Percentiles rank a stretch among this genome's conserved stretches.
Conservation (phyloP, 2,888 invertebrate species). For the Allophyes oxyacanthae region DNA sequence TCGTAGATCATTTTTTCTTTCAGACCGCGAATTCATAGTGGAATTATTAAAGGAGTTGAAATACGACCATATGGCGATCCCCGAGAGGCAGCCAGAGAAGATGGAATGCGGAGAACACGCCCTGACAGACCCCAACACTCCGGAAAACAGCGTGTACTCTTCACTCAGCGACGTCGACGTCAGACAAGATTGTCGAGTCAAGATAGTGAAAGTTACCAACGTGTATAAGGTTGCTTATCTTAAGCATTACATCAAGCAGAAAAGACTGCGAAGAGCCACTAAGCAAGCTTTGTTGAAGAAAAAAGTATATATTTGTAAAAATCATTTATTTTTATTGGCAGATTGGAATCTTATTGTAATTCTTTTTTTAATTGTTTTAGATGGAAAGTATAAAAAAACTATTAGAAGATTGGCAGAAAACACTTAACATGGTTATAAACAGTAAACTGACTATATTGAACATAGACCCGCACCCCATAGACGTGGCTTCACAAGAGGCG, state of each 20-base stretch:
- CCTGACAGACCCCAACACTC: slow-evolving; percentile 53
- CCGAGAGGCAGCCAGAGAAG: slow-evolving; percentile 62
- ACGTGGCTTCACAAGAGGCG: slow-evolving; percentile 76
- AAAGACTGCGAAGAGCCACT: slow-evolving; percentile 73
- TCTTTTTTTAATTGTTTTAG: slow-evolving; percentile 60
- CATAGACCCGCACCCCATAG: slow-evolving; percentile 68
- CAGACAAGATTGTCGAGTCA: slow-evolving; percentile 75
- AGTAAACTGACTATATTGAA: slow-evolving; percentile 70
- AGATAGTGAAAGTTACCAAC: slow-evolving; percentile 83
- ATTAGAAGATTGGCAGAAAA: slow-evolving; percentile 81
- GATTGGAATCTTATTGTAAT: not conserved
- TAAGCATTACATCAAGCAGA: slow-evolving; percentile 82
- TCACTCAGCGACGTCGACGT: slow-evolving; percentile 69
- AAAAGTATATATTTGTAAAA: slow-evolving; percentile 65
- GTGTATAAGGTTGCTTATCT: slow-evolving; percentile 83
- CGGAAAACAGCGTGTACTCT: slow-evolving; percentile 72
- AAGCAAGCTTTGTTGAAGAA: slow-evolving; percentile 78
- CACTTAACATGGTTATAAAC: slow-evolving; percentile 77
- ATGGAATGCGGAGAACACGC: slow-evolving; percentile 63
- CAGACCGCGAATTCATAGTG: slow-evolving; percentile 73
- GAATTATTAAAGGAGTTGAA: slow-evolving; percentile 75
- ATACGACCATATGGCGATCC: slow-evolving; percentile 60
- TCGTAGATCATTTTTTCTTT: slow-evolving; percentile 49
- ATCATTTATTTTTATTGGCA: not conserved
- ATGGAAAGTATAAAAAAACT: slow-evolving; percentile 78